Evolutionary conservation across 1,140 invertebrate species (phyloP).

Genomic region (Uloborus diversus): DNA sequence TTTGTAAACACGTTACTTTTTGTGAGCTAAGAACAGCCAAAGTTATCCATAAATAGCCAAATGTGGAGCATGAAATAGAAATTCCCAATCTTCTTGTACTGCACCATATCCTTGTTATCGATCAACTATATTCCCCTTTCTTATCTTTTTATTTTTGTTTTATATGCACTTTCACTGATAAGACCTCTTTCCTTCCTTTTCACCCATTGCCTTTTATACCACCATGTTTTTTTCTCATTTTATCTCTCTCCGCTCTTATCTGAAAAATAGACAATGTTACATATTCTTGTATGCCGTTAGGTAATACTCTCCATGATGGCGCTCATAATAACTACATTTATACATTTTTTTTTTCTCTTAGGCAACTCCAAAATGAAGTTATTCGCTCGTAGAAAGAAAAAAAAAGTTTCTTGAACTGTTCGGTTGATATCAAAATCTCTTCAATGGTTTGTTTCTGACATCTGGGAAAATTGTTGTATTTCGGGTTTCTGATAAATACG

Average conservation of each 20-base stretch:
- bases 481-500: too few species aligned
- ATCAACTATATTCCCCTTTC: constrained; percentile 39
- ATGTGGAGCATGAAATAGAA: constrained; percentile 4
- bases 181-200: constrained; percentile 46
- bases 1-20: not conserved
- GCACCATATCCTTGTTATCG: constrained; percentile 50
- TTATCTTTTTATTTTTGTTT: constrained; percentile 55
- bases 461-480: too few species aligned
- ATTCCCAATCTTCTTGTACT: constrained; percentile 50
- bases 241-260: constrained; percentile 28
- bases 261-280: constrained; percentile 36
- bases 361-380: not conserved
- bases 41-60: constrained; percentile 49
- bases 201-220: constrained; percentile 46
- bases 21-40: not conserved
- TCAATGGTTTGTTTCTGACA: too few species aligned
- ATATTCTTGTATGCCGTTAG: constrained; percentile 2
- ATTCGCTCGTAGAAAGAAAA: constrained; percentile 7
- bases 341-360: not conserved
- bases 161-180: constrained; percentile 50
- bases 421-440: too few species aligned
- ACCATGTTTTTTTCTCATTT: constrained; percentile 19
- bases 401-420: constrained; percentile 9
- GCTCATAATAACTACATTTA: constrained; percentile 46
- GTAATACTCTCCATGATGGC: constrained; percentile 22